Conservation (phyloP, 2,888 invertebrate species). For the Tholera decimalis region DNA sequence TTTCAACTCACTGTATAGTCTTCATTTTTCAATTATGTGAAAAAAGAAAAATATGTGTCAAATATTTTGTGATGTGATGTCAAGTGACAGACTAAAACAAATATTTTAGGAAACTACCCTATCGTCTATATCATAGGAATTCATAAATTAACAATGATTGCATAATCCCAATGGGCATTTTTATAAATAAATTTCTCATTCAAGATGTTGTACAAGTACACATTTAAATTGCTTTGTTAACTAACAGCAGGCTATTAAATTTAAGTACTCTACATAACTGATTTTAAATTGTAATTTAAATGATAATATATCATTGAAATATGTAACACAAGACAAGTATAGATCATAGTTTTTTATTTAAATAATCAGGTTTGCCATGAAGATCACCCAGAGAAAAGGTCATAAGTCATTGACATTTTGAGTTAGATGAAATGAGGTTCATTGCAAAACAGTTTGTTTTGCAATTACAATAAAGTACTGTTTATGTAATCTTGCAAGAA, state of each 20-base stretch:
- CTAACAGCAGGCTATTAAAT: not conserved
- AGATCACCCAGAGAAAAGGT: conserved; percentile 36
- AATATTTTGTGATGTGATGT: no score
- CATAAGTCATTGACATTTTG: conserved; percentile 33
- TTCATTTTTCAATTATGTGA: no score
- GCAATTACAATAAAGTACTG: not conserved
- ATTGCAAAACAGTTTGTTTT: conserved; percentile 14
- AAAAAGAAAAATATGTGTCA: no score
- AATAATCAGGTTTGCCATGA: conserved; percentile 24
- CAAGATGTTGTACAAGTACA: conserved; percentile 2
- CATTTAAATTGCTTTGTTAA: not conserved
- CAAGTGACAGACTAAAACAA: no score
- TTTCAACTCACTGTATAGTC: no score
- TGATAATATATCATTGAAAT: not conserved
- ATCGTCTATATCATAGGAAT: not conserved
- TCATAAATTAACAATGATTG: conserved; percentile 12
- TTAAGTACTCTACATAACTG: conserved; percentile 3
- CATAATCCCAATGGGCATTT: not conserved
- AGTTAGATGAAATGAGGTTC: conserved; percentile 9
- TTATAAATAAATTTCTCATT: conserved; percentile 11
- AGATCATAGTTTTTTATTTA: conserved; percentile 3
- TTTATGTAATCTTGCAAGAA: not conserved
- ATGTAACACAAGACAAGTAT: conserved; percentile 16
- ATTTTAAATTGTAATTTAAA: not conserved
- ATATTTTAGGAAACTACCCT: no score